These are phyloP conservation scores for Theonella swinhoei DNA, from an alignment of 37 sponge, comb jelly and placozoan species.

Conservation along the genomic window DNA sequence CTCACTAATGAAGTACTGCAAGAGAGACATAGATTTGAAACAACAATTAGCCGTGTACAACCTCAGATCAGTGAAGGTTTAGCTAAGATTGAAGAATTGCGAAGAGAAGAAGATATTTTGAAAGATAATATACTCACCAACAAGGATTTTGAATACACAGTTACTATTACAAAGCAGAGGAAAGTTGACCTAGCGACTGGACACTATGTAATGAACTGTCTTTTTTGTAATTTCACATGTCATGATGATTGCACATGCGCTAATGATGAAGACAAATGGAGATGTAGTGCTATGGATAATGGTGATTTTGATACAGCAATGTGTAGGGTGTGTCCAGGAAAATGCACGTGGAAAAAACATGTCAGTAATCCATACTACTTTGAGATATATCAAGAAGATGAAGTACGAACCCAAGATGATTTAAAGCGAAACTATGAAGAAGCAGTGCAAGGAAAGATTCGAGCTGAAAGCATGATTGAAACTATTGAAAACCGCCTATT, in stretches of 20 bases:
- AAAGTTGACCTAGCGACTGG: slow-evolving; percentile 29
- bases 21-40: slow-evolving; percentile 61
- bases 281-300: slow-evolving; percentile 69
- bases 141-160: slow-evolving; percentile 62
- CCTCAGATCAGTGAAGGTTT: slow-evolving; percentile 44
- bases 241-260: slow-evolving; percentile 53
- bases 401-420: slow-evolving; percentile 60
- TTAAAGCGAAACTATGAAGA: slow-evolving; percentile 42
- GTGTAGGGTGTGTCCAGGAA: slow-evolving; percentile 62
- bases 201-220: slow-evolving; percentile 69
- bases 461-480: slow-evolving; percentile 31
- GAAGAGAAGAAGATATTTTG: slow-evolving; percentile 47
- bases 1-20: slow-evolving; percentile 69
- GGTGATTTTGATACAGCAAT: slow-evolving; percentile 8
- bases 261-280: slow-evolving; percentile 58
- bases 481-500: slow-evolving; percentile 17
- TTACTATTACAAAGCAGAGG: slow-evolving; percentile 34
- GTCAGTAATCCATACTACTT: slow-evolving; percentile 55
- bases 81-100: slow-evolving; percentile 49
- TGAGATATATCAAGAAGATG: slow-evolving; percentile 51
- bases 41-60: slow-evolving; percentile 38
- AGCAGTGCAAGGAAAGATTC: slow-evolving; percentile 36
- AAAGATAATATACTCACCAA: slow-evolving; percentile 30
- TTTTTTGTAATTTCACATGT: slow-evolving; percentile 75
- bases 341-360: slow-evolving; percentile 70